These are phyloP conservation scores for Nomada goodeniana DNA, from an alignment of 2,888 invertebrate species.

Conservation along the genomic window DNA sequence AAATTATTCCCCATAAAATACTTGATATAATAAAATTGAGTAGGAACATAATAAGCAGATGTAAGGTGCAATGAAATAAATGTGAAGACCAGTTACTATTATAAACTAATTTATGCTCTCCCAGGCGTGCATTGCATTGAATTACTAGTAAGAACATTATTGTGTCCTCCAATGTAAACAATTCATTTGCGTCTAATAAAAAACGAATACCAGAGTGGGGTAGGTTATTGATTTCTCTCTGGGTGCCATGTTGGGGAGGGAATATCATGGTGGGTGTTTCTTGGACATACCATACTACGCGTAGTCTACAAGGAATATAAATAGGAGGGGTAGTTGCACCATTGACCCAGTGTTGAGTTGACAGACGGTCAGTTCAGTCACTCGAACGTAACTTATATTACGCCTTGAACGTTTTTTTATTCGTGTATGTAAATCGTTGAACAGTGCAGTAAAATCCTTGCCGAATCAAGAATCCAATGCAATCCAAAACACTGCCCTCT, in stretches of 20 bases:
- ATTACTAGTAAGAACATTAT: neutral
- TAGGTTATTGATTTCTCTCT: constrained; percentile 82
- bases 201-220: constrained; percentile 64
- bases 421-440: constrained; percentile 57
- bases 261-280: constrained; percentile 78
- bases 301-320: constrained; percentile 78
- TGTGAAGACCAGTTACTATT: neutral
- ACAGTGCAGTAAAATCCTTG: constrained; percentile 34
- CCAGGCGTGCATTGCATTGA: neutral
- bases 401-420: constrained; percentile 61
- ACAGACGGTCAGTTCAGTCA: constrained; percentile 79
- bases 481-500: constrained; percentile 79
- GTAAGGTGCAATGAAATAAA: neutral
- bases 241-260: constrained; percentile 76
- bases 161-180: constrained; percentile 48
- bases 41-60: neutral
- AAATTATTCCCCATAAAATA: neutral
- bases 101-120: neutral
- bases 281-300: constrained; percentile 73
- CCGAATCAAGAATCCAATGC: constrained; percentile 56
- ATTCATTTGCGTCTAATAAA: constrained; percentile 45
- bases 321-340: constrained; percentile 83
- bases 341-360: constrained; percentile 83
- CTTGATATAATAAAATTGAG: neutral
- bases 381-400: constrained; percentile 54